phyloP scores from a whole-genome alignment of 2,888 invertebrate genomes.

The Mesorhabditis spiculigera region DNA sequence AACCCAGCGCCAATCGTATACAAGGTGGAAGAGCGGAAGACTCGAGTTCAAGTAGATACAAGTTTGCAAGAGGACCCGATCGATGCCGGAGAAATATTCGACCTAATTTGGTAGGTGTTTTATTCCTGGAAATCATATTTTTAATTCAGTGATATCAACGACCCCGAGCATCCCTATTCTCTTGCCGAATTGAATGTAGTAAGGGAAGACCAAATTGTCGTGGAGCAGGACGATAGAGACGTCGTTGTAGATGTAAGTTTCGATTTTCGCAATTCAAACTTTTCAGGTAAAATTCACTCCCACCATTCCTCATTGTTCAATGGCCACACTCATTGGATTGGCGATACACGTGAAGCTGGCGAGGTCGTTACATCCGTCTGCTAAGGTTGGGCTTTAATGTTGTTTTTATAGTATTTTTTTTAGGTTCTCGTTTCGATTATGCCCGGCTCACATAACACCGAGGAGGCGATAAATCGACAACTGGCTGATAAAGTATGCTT shows the following conservation, averaged over 20 bases:
- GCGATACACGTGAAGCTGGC: constrained; percentile 87
- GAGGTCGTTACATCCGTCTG: constrained; percentile 73
- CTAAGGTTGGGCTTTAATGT: constrained; percentile 27
- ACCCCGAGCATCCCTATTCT: constrained; percentile 94
- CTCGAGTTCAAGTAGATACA: constrained; percentile 17
- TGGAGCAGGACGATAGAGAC: constrained; percentile 30
- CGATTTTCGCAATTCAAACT: no score
- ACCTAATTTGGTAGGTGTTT: constrained; percentile 64
- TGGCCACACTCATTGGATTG: constrained; percentile 90
- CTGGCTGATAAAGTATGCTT: constrained; percentile 74
- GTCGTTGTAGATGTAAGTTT: constrained; percentile 44
- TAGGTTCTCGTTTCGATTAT: constrained; percentile 62
- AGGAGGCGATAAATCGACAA: constrained; percentile 89
- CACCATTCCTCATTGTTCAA: constrained; percentile 96
- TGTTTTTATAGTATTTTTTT: neutral
- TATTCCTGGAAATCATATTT: no score
- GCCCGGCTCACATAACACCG: constrained; percentile 87
- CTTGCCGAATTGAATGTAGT: constrained; percentile 91
- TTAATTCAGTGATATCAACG: constrained; percentile 81
- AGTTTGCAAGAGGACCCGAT: constrained; percentile 40
- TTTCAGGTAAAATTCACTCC: constrained; percentile 73
- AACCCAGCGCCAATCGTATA: constrained; percentile 36
- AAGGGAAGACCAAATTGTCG: constrained; percentile 67
- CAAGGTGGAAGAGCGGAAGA: constrained; percentile 9
- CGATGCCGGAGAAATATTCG: constrained; percentile 63